A percentile compares a stretch with the other conserved stretches of the same genome.
Conservation (phyloP, 2,113 vertebrate genomes). For the Urocynchramus pylzowi region DNA sequence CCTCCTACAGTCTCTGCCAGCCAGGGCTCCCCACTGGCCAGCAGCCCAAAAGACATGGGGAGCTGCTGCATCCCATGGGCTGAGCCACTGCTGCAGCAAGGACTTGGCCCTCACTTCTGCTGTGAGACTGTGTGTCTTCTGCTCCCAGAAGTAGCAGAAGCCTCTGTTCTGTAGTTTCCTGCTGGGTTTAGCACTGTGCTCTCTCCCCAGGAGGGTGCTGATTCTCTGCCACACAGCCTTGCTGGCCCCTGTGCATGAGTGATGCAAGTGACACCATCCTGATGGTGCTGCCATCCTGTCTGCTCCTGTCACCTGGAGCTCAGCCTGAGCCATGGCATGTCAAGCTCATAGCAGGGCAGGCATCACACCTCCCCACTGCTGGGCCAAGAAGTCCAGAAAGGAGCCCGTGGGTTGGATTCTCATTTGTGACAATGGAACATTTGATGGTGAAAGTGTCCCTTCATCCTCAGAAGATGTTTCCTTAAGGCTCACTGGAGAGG, state of each 20-base stretch:
- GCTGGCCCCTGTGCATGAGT: accelerated
- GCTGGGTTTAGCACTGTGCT: not conserved
- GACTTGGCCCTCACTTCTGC: not conserved
- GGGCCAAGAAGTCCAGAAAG: not conserved
- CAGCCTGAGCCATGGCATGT: accelerated
- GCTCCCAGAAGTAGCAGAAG: not conserved
- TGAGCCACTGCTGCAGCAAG: not conserved
- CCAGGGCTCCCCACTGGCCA: not conserved
- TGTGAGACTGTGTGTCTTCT: not conserved
- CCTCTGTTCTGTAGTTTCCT: not conserved
- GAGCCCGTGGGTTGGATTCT: not conserved
- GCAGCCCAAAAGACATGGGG: not conserved
- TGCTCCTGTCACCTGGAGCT: not conserved
- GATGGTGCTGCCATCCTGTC: not conserved
- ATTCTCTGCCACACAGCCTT: not conserved
- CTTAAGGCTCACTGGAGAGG: not conserved
- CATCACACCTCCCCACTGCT: not conserved
- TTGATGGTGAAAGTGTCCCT: not conserved
- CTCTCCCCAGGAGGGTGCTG: not conserved
- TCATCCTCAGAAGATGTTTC: not conserved
- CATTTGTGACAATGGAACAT: not conserved
- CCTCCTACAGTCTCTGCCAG: not conserved
- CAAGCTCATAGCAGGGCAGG: not conserved
- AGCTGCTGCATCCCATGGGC: not conserved
- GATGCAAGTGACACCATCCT: not conserved